Conservation (phyloP, 2,888 invertebrate species). For the Carpatolechia fugitivella region DNA sequence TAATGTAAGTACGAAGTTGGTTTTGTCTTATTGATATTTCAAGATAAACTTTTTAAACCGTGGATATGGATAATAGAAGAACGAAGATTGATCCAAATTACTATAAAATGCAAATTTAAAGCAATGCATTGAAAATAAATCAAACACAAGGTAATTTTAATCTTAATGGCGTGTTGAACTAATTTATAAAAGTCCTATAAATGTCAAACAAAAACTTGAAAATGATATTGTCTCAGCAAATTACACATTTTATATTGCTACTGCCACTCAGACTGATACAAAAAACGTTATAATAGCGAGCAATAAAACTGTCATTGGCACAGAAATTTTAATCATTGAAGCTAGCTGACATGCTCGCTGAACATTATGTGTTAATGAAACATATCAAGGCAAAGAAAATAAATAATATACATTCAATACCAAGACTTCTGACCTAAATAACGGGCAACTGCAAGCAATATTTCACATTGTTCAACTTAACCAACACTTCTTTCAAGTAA, state of each 20-base stretch:
- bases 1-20: too few relatives aligned
- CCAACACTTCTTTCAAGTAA: conserved; percentile 18
- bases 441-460: conserved; percentile 31
- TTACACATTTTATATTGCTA: background rate
- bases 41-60: too few relatives aligned
- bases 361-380: conserved; percentile 24
- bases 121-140: too few relatives aligned
- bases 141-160: background rate
- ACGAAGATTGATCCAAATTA: too few relatives aligned
- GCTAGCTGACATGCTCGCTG: conserved; percentile 6
- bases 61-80: too few relatives aligned
- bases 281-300: background rate
- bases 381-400: conserved; percentile 19
- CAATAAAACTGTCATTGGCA: conserved; percentile 8
- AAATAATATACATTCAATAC: conserved; percentile 18
- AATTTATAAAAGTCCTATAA: background rate
- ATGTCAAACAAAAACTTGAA: background rate
- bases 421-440: conserved; percentile 33
- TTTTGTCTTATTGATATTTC: too few relatives aligned
- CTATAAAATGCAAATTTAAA: too few relatives aligned
- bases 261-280: background rate
- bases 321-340: conserved; percentile 9
- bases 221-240: background rate
- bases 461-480: conserved; percentile 32
- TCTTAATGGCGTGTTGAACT: background rate